Percentiles rank a stretch among this genome's conserved stretches.
Evolutionary conservation across 1,140 invertebrate genomes (phyloP).

Genomic region (Homarus americanus): DNA sequence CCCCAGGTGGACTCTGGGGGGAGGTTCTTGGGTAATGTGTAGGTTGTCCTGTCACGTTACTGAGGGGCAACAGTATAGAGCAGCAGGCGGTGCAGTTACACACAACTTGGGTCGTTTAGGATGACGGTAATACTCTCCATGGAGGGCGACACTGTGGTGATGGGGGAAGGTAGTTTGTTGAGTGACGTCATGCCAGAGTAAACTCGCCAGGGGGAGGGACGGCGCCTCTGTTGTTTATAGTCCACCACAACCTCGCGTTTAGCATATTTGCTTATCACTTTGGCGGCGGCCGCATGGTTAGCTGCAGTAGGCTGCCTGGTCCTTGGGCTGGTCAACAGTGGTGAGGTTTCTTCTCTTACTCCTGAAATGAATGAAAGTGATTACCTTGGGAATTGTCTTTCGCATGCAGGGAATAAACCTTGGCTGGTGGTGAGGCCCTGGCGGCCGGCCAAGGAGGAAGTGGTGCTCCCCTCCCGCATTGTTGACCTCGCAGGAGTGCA

Average conservation of each 20-base stretch:
- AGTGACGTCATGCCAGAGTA: neutral
- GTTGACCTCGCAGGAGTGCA: neutral
- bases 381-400: neutral
- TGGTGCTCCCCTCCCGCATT: conserved; percentile 1
- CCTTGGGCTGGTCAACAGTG: neutral
- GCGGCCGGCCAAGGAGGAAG: conserved; percentile 13
- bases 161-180: neutral
- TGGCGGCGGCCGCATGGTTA: neutral
- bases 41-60: too few relatives aligned
- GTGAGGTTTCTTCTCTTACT: neutral
- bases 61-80: too few relatives aligned
- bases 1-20: too few relatives aligned
- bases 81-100: too few relatives aligned
- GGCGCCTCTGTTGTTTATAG: neutral
- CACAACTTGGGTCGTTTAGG: too few relatives aligned
- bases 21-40: too few relatives aligned
- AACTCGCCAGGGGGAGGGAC: neutral
- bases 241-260: neutral
- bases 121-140: too few relatives aligned
- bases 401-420: neutral
- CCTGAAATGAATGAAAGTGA: neutral
- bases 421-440: neutral
- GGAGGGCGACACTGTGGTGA: too few relatives aligned
- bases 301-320: neutral
- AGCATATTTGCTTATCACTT: neutral